These are phyloP conservation scores for Drosophila macrospina DNA, from an alignment of 2,888 invertebrate genomes.

Conservation along the genomic window DNA sequence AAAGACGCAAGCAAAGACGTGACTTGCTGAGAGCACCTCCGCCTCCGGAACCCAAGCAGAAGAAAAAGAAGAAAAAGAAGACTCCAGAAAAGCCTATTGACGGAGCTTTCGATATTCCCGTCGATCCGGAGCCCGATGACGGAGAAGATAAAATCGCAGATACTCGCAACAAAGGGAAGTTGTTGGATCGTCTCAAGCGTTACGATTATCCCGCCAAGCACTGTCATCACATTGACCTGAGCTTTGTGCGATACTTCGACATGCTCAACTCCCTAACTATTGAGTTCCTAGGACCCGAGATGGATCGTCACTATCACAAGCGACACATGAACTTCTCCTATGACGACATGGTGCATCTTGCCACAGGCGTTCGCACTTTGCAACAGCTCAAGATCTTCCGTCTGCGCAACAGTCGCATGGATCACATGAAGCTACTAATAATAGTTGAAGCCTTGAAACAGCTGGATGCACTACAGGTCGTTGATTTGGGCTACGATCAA, in stretches of 20 bases:
- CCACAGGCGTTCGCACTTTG: constrained; percentile 64
- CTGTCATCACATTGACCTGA: constrained; percentile 81
- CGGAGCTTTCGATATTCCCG: constrained; percentile 59
- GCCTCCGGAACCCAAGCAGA: constrained; percentile 2
- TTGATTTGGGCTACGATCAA: constrained; percentile 80
- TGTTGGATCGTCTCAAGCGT: constrained; percentile 37
- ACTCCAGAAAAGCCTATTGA: constrained; percentile 1
- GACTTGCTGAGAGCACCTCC: not conserved
- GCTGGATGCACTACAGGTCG: constrained; percentile 58
- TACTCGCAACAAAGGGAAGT: constrained; percentile 62
- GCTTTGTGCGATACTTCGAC: constrained; percentile 72
- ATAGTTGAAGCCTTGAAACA: constrained; percentile 58
- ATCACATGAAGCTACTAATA: constrained; percentile 67
- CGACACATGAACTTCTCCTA: constrained; percentile 78
- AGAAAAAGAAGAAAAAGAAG: constrained; percentile 37
- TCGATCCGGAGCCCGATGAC: constrained; percentile 66
- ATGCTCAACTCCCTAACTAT: constrained; percentile 66
- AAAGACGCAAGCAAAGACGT: constrained; percentile 31
- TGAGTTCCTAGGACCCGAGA: constrained; percentile 77
- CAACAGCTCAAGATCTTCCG: constrained; percentile 69
- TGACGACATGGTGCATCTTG: constrained; percentile 72
- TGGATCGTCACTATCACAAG: constrained; percentile 68
- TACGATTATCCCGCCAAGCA: constrained; percentile 72
- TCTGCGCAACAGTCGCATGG: constrained; percentile 79
- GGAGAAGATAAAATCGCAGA: constrained; percentile 56